Conservation (phyloP, 2,113 vertebrate genomes). For the Microcebus ravelobensis region DNA sequence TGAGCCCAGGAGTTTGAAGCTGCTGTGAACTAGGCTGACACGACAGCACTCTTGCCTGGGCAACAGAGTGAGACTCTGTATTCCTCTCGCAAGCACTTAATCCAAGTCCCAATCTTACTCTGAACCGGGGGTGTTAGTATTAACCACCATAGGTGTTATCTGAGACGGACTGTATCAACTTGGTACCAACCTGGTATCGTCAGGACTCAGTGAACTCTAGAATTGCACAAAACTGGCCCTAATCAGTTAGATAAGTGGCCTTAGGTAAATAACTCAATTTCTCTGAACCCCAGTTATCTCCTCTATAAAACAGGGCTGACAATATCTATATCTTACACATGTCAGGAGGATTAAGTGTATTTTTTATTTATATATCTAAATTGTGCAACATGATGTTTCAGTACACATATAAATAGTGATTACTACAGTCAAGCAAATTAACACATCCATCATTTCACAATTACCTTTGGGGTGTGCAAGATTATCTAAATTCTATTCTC, state of each 20-base stretch:
- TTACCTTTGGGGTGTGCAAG: background rate
- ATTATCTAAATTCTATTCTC: background rate
- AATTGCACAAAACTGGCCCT: background rate
- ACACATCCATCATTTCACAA: background rate
- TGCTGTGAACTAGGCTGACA: too few species aligned
- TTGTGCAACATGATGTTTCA: background rate
- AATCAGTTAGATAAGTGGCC: background rate
- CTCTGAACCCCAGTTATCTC: background rate
- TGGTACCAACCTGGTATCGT: background rate
- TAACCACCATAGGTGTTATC: background rate
- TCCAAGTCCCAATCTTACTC: background rate
- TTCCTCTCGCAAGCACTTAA: background rate
- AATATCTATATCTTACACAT: background rate
- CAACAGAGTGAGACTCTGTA: background rate
- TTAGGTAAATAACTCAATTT: background rate
- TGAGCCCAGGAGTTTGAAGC: too few species aligned
- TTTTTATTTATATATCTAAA: background rate
- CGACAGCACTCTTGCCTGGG: too few species aligned
- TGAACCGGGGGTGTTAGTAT: background rate
- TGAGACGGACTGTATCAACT: background rate
- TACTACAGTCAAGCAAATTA: background rate
- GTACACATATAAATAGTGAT: background rate
- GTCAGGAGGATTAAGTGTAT: background rate
- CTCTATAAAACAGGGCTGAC: background rate
- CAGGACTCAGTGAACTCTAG: background rate